A percentile compares a stretch with the other conserved stretches of the same genome.
phyloP scores from a whole-genome alignment of 2,113 vertebrate species.

The Hippoglossus stenolepis region DNA sequence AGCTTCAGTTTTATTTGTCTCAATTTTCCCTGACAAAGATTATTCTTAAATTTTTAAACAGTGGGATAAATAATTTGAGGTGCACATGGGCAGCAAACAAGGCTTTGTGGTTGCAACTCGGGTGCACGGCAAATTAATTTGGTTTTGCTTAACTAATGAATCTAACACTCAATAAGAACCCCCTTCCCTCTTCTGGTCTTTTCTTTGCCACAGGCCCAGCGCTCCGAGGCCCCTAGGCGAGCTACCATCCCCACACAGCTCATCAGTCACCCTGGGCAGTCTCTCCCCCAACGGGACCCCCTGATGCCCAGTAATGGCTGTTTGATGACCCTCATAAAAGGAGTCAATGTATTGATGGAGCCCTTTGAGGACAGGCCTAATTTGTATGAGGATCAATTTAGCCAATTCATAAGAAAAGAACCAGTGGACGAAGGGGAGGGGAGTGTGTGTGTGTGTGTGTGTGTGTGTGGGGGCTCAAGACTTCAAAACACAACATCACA shows the following conservation, averaged over 20 bases:
- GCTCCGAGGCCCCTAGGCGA: conserved; percentile 62
- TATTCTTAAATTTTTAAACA: background rate
- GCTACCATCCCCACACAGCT: conserved; percentile 77
- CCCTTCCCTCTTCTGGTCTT: conserved; percentile 1
- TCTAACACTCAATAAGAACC: conserved; percentile 67
- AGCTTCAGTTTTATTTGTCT: background rate
- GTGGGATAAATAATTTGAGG: background rate
- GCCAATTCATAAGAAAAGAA: conserved; percentile 86
- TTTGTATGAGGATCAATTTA: conserved; percentile 90
- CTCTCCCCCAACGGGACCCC: conserved; percentile 85
- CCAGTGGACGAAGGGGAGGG: conserved; percentile 20
- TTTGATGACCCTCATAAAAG: conserved; percentile 96
- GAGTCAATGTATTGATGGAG: conserved; percentile 95
- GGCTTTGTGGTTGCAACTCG: conserved; percentile 17
- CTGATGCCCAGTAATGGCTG: conserved; percentile 92
- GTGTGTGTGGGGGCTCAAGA: conserved; percentile 44
- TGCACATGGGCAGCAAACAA: conserved; percentile 1
- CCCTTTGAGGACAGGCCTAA: conserved; percentile 87
- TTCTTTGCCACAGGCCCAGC: conserved; percentile 42
- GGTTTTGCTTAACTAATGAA: conserved; percentile 69
- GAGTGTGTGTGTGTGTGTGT: conserved; percentile 32
- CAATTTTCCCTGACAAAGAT: conserved; percentile 11
- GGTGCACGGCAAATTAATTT: conserved; percentile 56
- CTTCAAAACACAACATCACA: conserved; percentile 70
- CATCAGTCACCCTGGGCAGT: conserved; percentile 90